Evolutionary conservation across 2,797 vertebrate genomes (phyloP).

Genomic region (Echiichthys vipera): DNA sequence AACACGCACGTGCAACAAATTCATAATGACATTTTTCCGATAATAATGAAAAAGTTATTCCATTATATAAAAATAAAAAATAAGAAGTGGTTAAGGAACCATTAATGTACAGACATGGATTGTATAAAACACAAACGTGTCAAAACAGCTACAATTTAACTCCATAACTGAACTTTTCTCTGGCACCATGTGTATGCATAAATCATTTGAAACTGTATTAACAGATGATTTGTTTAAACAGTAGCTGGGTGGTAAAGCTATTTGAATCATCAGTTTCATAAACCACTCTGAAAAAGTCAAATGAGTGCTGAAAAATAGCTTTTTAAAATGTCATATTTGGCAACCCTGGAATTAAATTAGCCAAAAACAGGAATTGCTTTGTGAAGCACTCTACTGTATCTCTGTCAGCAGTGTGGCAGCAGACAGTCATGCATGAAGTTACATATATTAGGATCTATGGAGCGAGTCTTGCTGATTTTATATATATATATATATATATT

Average conservation of each 20-base stretch:
- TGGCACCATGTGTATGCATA: neutral
- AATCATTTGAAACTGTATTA: constrained; percentile 1
- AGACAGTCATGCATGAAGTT: constrained; percentile 47
- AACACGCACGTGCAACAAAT: too few relatives aligned
- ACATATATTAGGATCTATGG: constrained; percentile 51
- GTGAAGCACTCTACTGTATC: constrained; percentile 28
- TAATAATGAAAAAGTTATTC: neutral
- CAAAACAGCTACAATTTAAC: neutral
- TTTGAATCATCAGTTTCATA: constrained; percentile 9
- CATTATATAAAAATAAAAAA: neutral
- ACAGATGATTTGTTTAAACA: constrained; percentile 6
- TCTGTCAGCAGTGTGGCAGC: constrained; percentile 39
- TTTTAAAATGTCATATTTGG: constrained; percentile 12
- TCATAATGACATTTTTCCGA: neutral
- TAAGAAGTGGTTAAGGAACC: neutral
- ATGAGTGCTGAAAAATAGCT: neutral
- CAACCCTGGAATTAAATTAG: constrained; percentile 19
- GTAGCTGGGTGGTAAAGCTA: neutral
- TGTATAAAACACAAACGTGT: constrained; percentile 7
- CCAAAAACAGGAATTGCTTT: constrained; percentile 28
- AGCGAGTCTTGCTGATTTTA: constrained; percentile 23
- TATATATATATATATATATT: neutral
- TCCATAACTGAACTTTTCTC: constrained; percentile 1
- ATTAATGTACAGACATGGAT: neutral
- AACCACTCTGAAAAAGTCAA: neutral